phyloP scores from a whole-genome alignment of 2,888 invertebrate species.

The Cryptus viduatorius region DNA sequence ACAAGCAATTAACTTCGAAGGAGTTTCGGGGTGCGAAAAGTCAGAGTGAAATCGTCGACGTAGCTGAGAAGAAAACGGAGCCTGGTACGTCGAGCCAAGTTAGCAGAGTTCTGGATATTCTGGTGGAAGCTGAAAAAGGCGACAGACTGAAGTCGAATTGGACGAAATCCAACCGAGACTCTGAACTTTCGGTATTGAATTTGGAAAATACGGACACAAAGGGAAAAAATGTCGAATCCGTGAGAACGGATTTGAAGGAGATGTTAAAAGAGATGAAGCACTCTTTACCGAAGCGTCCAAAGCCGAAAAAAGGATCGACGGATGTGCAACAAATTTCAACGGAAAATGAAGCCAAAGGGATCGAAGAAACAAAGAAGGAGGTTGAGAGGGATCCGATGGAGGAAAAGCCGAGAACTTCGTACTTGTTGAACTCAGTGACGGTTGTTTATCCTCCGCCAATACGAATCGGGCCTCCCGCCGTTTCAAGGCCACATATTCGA shows the following conservation, averaged over 20 bases:
- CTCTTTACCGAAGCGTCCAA: slow-evolving; percentile 88
- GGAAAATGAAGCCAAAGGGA: slow-evolving; percentile 21
- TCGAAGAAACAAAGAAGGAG: slow-evolving; percentile 26
- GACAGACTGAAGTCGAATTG: slow-evolving; percentile 65
- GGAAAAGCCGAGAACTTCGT: slow-evolving; percentile 24
- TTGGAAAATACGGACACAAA: background rate
- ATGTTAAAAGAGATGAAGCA: slow-evolving; percentile 93
- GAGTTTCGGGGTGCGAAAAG: slow-evolving; percentile 62
- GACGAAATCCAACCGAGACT: background rate
- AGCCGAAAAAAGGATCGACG: slow-evolving; percentile 78
- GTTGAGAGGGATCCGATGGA: slow-evolving; percentile 8
- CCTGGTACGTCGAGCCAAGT: slow-evolving; percentile 76
- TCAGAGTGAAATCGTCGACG: slow-evolving; percentile 45
- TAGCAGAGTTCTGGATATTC: slow-evolving; percentile 77
- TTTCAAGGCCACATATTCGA: slow-evolving; percentile 4
- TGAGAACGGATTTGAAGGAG: slow-evolving; percentile 86
- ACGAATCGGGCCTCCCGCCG: slow-evolving; percentile 54
- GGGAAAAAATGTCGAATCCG: slow-evolving; percentile 73
- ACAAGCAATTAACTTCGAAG: slow-evolving; percentile 74
- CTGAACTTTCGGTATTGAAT: slow-evolving; percentile 33
- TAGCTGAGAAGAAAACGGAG: slow-evolving; percentile 61
- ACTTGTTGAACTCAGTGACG: slow-evolving; percentile 49
- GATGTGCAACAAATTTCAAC: slow-evolving; percentile 47
- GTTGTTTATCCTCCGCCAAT: slow-evolving; percentile 66
- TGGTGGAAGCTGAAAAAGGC: slow-evolving; percentile 77